Base-by-base conservation (phyloP, 1,140 invertebrate species). In the Drosophila lacteicornis region DNA sequence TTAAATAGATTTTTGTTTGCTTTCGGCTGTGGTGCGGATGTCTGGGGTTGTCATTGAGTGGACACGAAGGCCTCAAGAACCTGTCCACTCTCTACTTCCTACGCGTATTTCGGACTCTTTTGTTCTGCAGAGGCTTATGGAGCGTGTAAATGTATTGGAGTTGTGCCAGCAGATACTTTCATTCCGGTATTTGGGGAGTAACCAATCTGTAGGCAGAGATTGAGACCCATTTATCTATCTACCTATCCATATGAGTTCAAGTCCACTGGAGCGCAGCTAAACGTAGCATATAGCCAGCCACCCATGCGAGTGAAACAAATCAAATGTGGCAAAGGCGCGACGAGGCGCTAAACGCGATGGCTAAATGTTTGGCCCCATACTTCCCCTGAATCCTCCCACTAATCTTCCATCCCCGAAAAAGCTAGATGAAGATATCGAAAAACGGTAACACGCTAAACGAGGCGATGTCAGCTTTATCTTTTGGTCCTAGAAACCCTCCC, bases 311-410 rank as follows among this genome's bases (percentile, higher is more conserved):
- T 13, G 60, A 79, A 71, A 84, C 81, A 84, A 84, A 85, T 84
- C 77, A 81, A 85, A 84, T 58, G 78, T 61, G 69, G 67, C 78
- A 77, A 77, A 33, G 67, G 51, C 50, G 75, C 79, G 67, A 60
- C 69, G 82, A 76, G 76, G 62, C 49, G 76, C 61, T 69, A 86
- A 87, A 82, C 76, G 83, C 76, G 75, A 45, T 59, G 69, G 51
- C 82, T 73, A 83, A 84, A 84, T 84, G 80, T 83, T 79, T 55
- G 66, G 65, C 55, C 55, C 74, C 45, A 62, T 22, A 19, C 3
- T 11, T 19, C 15, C 30, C 7, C 33, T 4, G 7, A 47, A 9
- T 9, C 12, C 8, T n/a, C 40, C 22, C n/a, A 56, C 38, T 25
- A 36, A 57, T 17, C 17, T 11, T 30, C 45, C 19, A 11, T n/a